Conservation (phyloP, 1,140 invertebrate genomes). For the Eumeta japonica region DNA sequence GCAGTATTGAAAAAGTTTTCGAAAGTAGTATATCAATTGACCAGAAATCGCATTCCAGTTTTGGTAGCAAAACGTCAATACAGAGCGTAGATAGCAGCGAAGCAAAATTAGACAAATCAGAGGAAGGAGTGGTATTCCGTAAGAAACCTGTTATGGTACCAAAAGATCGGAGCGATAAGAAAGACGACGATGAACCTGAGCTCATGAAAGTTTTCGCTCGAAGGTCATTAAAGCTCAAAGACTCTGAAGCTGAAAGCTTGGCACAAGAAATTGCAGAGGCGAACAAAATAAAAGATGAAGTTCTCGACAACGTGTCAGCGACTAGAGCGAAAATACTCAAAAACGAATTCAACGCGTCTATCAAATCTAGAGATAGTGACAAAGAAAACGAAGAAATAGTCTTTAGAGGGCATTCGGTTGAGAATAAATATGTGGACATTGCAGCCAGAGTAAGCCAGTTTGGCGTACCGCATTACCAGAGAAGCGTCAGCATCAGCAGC, state of each 20-base stretch:
- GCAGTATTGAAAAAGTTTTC: slow-evolving; percentile 43
- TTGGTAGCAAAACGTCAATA: slow-evolving; percentile 57
- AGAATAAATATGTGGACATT: slow-evolving; percentile 48
- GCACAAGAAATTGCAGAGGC: slow-evolving; percentile 55
- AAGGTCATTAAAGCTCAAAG: slow-evolving; percentile 72
- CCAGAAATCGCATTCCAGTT: slow-evolving; percentile 48
- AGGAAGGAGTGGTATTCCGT: slow-evolving; percentile 45
- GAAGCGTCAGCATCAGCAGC: slow-evolving; percentile 45
- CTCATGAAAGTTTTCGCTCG: slow-evolving; percentile 78
- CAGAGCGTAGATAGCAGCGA: slow-evolving; percentile 53
- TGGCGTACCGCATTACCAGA: slow-evolving; percentile 37
- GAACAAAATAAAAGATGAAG: slow-evolving; percentile 29
- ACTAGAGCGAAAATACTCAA: slow-evolving; percentile 33
- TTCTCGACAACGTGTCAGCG: slow-evolving; percentile 19
- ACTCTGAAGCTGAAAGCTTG: slow-evolving; percentile 61
- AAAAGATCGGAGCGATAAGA: slow-evolving; percentile 40
- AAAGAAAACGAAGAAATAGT: slow-evolving; percentile 63
- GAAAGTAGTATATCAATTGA: slow-evolving; percentile 52
- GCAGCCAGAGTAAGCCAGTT: slow-evolving; percentile 44
- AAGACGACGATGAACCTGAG: slow-evolving; percentile 70
- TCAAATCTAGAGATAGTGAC: slow-evolving; percentile 64
- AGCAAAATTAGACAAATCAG: slow-evolving; percentile 36
- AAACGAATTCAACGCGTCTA: slow-evolving; percentile 52
- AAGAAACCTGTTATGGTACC: slow-evolving; percentile 32
- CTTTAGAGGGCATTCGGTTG: slow-evolving; percentile 27